A percentile compares a stretch with the other conserved stretches of the same genome.
phyloP scores from a whole-genome alignment of 2,113 vertebrate species.

The Etheostoma cragini region DNA sequence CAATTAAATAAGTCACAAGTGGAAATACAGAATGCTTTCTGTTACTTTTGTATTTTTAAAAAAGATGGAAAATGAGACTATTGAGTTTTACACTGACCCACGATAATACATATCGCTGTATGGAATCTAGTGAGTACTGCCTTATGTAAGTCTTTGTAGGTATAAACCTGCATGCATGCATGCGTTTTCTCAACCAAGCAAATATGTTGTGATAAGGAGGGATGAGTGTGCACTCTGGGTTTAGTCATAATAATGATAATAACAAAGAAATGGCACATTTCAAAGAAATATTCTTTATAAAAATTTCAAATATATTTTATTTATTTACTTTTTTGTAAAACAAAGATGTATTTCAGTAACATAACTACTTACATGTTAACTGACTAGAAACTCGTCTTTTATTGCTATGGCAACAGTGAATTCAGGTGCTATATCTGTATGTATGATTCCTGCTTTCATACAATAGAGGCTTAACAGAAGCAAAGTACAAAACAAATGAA shows the following conservation, averaged over 20 bases:
- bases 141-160: too few relatives aligned
- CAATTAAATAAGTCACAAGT: not conserved
- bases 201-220: not conserved
- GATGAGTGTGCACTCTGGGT: not conserved
- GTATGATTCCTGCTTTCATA: conserved; percentile 74
- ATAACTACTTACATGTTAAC: conserved; percentile 78
- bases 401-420: conserved; percentile 75
- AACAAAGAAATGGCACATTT: conserved; percentile 42
- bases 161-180: too few relatives aligned
- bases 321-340: conserved; percentile 77
- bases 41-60: not conserved
- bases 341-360: conserved; percentile 76
- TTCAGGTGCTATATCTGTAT: conserved; percentile 72
- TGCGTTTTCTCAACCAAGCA: not conserved
- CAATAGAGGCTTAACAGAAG: conserved; percentile 73
- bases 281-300: conserved; percentile 68
- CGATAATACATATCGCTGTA: not conserved
- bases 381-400: conserved; percentile 72
- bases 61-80: not conserved
- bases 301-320: conserved; percentile 84
- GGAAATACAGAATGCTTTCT: not conserved
- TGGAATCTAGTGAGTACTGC: not conserved
- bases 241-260: not conserved
- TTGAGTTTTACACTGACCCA: not conserved
- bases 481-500: conserved; percentile 69